Evolutionary conservation across 2,888 invertebrate species (phyloP), one percentile per base, ranked within the genome.

Genomic region (Drosophila macrospina): DNA sequence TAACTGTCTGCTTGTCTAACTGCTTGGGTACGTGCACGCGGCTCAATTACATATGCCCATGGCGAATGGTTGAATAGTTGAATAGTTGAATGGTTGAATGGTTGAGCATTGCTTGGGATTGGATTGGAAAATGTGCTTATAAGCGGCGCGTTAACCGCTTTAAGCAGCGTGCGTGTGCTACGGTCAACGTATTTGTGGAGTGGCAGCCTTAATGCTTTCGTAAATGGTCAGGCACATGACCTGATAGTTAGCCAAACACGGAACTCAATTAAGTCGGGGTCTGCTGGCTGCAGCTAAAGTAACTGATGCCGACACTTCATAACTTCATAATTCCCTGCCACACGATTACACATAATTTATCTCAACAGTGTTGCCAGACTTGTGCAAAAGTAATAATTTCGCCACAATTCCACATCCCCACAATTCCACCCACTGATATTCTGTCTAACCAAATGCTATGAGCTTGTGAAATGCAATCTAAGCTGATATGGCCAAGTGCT

Each of bases 61-160:
- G 20, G 67, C 62, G 15, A 42, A 15, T 45, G 28, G 26, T 10
- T 36, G 26, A 44, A 37, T 51, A 32, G 57, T 39, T 24, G 50
- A 32, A 15, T 45, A 26, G 26, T 10, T 36, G 24, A 42, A 37
- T 51, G 36, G 57, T 39, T 26, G 50, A 32, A 15, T 32, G 42
- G 34, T 39, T 10, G 44, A 28, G 20, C 20, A 20, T 20, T 20
- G 20, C 20, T 20, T 20, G 20, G 20, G 20, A 20, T 20, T 20
- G 50, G 20, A 39, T 51, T 37, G 55, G 59, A 56, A 70, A 47
- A 50, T 52, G 48, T 39, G 76, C 45, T 51, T 56, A 68, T 79
- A 65, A 83, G 63, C 52, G 54, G 55, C 64, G 87, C 87, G 85
- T 79, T 85, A 87, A 87, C 74, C 63, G 67, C 76, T 76, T 74